These are phyloP conservation scores for Proales similis DNA, from an alignment of 1,140 invertebrate genomes.

Conservation along the genomic window DNA sequence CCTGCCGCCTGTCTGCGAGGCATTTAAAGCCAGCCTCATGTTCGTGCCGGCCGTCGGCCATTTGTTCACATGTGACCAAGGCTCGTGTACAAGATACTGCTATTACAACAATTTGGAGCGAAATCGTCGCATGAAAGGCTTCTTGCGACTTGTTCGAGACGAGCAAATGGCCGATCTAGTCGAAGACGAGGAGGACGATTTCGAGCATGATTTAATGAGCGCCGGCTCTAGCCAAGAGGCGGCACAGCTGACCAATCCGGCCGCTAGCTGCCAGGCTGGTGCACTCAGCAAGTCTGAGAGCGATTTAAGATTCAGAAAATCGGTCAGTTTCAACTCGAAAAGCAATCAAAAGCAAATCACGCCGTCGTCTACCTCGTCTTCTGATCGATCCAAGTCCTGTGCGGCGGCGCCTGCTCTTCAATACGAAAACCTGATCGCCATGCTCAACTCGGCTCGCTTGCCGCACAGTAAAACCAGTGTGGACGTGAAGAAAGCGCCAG, in stretches of 20 bases:
- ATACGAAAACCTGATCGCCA: slow-evolving; percentile 20
- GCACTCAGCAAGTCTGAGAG: background rate
- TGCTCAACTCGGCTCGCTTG: slow-evolving; percentile 13
- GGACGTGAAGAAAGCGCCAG: background rate
- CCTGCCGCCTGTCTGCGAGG: background rate
- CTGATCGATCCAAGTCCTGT: background rate
- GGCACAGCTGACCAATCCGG: background rate
- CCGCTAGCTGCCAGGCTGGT: background rate
- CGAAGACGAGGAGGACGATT: background rate
- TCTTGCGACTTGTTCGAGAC: background rate
- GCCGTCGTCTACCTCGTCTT: background rate
- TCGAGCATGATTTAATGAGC: too few species aligned
- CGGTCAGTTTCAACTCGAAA: background rate
- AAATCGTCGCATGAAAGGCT: slow-evolving; percentile 2
- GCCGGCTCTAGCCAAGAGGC: slow-evolving; percentile 12
- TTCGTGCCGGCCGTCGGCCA: slow-evolving; percentile 27
- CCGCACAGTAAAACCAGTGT: background rate
- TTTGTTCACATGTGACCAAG: slow-evolving; percentile 29
- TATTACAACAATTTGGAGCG: slow-evolving; percentile 27
- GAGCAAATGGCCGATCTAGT: background rate
- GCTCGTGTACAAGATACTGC: slow-evolving; percentile 16
- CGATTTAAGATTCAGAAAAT: slow-evolving; percentile 22
- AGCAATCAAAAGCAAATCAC: background rate
- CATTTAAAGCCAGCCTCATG: slow-evolving; percentile 3
- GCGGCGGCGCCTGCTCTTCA: slow-evolving; percentile 7